Conservation (phyloP, 2,888 invertebrate genomes). For the Deilephila porcellus region DNA sequence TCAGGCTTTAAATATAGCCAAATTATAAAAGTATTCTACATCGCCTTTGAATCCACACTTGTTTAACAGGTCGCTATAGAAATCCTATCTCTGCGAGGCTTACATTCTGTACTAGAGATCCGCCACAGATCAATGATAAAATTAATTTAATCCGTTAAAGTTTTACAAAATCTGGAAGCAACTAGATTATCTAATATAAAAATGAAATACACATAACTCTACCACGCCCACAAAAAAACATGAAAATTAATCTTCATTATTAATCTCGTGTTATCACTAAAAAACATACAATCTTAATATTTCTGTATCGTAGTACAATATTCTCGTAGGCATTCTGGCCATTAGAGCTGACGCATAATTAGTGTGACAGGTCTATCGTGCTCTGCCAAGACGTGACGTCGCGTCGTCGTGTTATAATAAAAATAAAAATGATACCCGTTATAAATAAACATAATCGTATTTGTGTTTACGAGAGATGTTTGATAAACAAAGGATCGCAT, state of each 20-base stretch:
- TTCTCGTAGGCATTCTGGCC: background rate
- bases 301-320: background rate
- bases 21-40: too few species aligned
- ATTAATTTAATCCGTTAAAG: too few species aligned
- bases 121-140: too few species aligned
- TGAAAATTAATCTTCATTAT: background rate
- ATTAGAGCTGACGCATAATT: conserved; percentile 36
- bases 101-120: too few species aligned
- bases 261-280: background rate
- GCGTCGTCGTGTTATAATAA: conserved; percentile 15
- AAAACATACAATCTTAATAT: background rate
- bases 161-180: too few species aligned
- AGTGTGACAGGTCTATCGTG: conserved; percentile 34
- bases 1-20: too few species aligned
- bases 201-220: background rate
- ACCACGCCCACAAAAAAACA: background rate
- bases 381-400: conserved; percentile 34
- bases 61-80: too few species aligned
- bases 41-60: too few species aligned
- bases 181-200: background rate
- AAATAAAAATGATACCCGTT: conserved; percentile 8
- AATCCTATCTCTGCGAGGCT: too few species aligned
- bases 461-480: conserved; percentile 16
- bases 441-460: conserved; percentile 18
- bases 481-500: background rate